A percentile compares a stretch with the other conserved stretches of the same genome.
These are phyloP conservation scores for Linnaemya vulpina DNA, from an alignment of 2,888 invertebrate species.

Conservation along the genomic window DNA sequence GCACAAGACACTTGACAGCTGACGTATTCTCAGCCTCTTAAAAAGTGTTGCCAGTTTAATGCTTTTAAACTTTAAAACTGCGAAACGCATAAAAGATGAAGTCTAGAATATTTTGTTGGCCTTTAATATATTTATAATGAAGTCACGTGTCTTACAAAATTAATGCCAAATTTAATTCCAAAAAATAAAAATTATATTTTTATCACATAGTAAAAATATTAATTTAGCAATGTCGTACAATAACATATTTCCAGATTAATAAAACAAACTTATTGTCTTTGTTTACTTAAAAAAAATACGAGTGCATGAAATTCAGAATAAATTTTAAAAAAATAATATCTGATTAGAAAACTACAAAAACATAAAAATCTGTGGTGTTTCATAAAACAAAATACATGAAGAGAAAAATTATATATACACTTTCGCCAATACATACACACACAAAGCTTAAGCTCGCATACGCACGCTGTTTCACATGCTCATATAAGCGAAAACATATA, in stretches of 20 bases:
- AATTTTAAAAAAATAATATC: background rate
- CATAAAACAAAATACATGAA: background rate
- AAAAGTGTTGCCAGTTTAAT: too few species aligned
- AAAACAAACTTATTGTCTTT: conserved; percentile 54
- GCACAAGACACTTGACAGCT: too few species aligned
- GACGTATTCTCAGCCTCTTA: too few species aligned
- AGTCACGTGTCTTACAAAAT: background rate
- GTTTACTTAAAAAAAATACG: conserved; percentile 11
- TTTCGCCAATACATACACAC: background rate
- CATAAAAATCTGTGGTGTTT: background rate
- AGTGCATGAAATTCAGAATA: background rate
- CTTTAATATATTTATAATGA: background rate
- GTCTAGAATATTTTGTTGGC: too few species aligned
- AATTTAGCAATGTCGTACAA: too few species aligned
- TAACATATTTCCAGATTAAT: too few species aligned
- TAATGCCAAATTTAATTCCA: too few species aligned
- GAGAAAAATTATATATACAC: too few species aligned
- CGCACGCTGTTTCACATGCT: background rate
- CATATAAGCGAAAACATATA: background rate
- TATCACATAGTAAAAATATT: too few species aligned
- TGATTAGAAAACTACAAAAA: background rate
- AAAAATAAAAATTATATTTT: too few species aligned
- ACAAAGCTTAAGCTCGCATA: background rate
- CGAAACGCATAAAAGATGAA: too few species aligned
- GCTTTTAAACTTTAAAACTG: too few species aligned